These are phyloP conservation scores for Nezara viridula DNA, from an alignment of 2,888 invertebrate genomes.

Conservation along the genomic window DNA sequence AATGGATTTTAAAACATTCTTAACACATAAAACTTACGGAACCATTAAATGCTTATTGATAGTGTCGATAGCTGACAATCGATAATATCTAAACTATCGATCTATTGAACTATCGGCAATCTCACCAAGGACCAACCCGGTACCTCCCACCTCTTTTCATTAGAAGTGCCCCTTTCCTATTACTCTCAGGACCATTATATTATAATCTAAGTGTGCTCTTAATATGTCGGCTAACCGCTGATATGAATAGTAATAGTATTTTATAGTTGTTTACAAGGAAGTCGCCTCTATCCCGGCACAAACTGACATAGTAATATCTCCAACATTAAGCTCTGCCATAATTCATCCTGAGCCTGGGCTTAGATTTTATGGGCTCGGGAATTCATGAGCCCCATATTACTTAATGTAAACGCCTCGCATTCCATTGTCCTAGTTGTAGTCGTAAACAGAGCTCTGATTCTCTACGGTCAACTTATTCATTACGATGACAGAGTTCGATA, in stretches of 20 bases:
- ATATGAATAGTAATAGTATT: background rate
- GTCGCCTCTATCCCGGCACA: background rate
- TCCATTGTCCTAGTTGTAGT: background rate
- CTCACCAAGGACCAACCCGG: background rate
- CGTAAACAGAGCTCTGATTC: background rate
- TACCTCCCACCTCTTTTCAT: background rate
- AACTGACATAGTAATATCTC: background rate
- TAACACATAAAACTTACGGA: no score
- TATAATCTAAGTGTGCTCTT: background rate
- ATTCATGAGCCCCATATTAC: background rate
- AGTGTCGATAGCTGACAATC: no score
- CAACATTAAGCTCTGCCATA: background rate
- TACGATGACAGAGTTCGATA: background rate
- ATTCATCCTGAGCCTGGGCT: background rate
- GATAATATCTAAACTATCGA: no score
- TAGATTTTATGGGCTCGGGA: background rate
- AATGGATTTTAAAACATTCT: no score
- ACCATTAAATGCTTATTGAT: no score
- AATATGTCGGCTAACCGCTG: background rate
- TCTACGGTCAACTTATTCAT: background rate
- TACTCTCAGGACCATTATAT: background rate
- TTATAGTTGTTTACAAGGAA: constrained; percentile 16
- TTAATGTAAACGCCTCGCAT: background rate
- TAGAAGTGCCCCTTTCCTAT: background rate
- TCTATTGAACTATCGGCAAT: no score